A percentile compares a stretch with the other conserved stretches of the same genome.
Evolutionary conservation across 2,113 vertebrate species (phyloP).

Genomic region (Neoarius graeffei): DNA sequence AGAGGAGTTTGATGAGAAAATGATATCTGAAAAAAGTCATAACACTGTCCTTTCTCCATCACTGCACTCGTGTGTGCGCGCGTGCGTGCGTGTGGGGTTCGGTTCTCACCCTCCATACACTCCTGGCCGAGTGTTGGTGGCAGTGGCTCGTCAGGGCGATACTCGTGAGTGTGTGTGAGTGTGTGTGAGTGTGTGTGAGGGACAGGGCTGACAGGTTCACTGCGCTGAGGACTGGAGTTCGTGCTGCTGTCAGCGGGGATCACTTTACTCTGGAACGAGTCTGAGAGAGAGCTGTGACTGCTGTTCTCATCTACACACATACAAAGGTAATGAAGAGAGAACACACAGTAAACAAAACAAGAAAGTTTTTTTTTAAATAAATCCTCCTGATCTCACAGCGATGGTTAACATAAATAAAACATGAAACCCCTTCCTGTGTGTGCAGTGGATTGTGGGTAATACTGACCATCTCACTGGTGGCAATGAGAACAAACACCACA

Average conservation of each 20-base stretch:
- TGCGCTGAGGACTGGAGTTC: slow-evolving; percentile 84
- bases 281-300: slow-evolving; percentile 88
- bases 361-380: neutral
- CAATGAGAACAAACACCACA: no score
- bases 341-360: neutral
- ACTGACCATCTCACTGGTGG: no score
- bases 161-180: slow-evolving; percentile 71
- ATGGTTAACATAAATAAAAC: neutral
- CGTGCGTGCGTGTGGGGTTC: neutral
- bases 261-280: slow-evolving; percentile 82
- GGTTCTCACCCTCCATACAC: slow-evolving; percentile 40
- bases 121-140: slow-evolving; percentile 39
- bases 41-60: no score
- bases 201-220: slow-evolving; percentile 84
- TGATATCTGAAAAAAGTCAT: no score
- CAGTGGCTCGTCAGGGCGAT: slow-evolving; percentile 78
- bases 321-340: neutral
- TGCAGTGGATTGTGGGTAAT: no score
- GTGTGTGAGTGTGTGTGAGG: slow-evolving; percentile 65
- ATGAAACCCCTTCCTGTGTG: neutral
- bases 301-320: slow-evolving; percentile 83
- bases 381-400: neutral
- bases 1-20: neutral
- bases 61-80: neutral
- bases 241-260: slow-evolving; percentile 87